Evolutionary conservation across 2,113 vertebrate genomes (phyloP).

Genomic region (Ictidomys tridecemlineatus): DNA sequence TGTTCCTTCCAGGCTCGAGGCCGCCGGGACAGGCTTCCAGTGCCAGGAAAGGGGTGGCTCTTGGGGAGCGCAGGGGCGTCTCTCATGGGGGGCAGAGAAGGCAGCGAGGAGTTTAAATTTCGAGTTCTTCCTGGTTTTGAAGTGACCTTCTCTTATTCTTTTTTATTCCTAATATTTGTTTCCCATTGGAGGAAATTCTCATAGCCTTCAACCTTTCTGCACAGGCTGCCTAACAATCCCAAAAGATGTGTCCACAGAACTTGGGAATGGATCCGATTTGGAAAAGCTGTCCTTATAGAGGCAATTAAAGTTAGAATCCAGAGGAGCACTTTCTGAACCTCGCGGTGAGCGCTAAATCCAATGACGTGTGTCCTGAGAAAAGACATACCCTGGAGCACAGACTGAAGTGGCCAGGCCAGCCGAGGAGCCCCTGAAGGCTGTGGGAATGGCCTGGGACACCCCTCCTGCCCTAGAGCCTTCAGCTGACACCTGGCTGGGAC

Average conservation of each 20-base stretch:
- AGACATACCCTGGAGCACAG: not conserved
- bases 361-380: not conserved
- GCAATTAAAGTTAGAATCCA: not conserved
- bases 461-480: not conserved
- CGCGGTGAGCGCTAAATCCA: not conserved
- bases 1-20: not conserved
- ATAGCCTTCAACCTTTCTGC: too few relatives aligned
- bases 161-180: not conserved
- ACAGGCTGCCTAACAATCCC: not conserved
- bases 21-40: not conserved
- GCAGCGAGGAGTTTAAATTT: not conserved
- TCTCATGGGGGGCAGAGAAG: not conserved
- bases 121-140: not conserved
- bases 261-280: accelerated
- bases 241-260: not conserved
- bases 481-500: not conserved
- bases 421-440: not conserved
- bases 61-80: too few relatives aligned
- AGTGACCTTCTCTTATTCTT: not conserved
- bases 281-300: not conserved
- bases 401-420: not conserved
- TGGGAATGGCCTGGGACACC: not conserved
- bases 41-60: not conserved
- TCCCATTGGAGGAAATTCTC: not conserved
- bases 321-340: not conserved